Percentiles rank a stretch among this genome's conserved stretches.
phyloP scores from a whole-genome alignment of 2,888 invertebrate species.

The Mesorhabditis belari region DNA sequence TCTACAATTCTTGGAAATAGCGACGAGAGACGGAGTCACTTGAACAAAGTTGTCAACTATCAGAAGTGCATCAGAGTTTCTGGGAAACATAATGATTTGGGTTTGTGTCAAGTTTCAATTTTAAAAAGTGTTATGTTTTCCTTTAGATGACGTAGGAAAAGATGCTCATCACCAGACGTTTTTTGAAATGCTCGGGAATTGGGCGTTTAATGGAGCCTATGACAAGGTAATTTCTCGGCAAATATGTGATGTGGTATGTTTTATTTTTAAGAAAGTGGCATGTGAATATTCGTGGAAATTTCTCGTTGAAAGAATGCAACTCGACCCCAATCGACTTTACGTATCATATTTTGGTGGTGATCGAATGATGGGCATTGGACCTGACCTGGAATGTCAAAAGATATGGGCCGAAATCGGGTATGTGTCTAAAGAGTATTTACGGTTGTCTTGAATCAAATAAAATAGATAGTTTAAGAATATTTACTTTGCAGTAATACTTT shows the following conservation, averaged over 20 bases:
- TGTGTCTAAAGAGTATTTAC: constrained; percentile 1
- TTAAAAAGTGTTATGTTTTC: neutral
- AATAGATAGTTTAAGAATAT: neutral
- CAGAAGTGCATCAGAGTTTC: constrained; percentile 94
- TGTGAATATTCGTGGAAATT: constrained; percentile 96
- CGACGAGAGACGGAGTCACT: no score
- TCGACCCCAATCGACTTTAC: constrained; percentile 80
- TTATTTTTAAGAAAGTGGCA: constrained; percentile 68
- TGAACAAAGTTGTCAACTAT: constrained; percentile 75
- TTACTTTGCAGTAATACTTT: no score
- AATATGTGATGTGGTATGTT: neutral
- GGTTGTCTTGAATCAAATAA: neutral
- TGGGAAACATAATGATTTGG: constrained; percentile 89
- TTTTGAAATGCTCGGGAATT: constrained; percentile 99
- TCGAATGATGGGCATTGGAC: constrained; percentile 69
- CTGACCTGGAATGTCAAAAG: constrained; percentile 83
- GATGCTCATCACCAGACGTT: constrained; percentile 99
- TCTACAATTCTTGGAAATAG: constrained; percentile 90
- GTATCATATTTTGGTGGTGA: constrained; percentile 97
- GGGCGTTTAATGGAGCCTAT: constrained; percentile 95
- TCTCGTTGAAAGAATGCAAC: constrained; percentile 68
- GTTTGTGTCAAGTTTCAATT: no score
- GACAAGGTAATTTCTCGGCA: constrained; percentile 67
- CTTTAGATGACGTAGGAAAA: constrained; percentile 92
- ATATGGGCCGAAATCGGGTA: constrained; percentile 71